Base-by-base conservation (phyloP, 1,140 invertebrate species). In the Tenebrio molitor region DNA sequence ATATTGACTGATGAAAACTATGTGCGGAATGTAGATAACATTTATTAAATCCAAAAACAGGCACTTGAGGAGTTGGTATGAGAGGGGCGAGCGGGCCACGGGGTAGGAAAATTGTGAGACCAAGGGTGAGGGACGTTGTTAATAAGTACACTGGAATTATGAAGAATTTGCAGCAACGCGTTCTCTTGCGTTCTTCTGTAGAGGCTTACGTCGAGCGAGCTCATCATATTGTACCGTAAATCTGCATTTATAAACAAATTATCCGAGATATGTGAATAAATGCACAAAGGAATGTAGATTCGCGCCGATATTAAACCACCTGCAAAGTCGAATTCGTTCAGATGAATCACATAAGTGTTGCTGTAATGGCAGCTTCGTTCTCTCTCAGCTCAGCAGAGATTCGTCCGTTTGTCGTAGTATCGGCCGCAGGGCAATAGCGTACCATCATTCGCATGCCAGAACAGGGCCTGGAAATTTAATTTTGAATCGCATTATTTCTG, bases 401-500 rank as follows among this genome's bases (percentile, higher is more conserved):
- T 58, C 50, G 50, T 29, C 50, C 50, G 50, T 58, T 58, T 58
- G 50, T 53, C 23, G 19, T 44, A 67, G 39, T 42, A 66, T 42
- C 36, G 64, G 64, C 64, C 36, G 64, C 65, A 68, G 65, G 75
- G 71, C 69, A 76, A 72, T 67, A 69, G 72, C 70, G 65, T 76
- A 44, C 73, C 73, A 77, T 77, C 73, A 75, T 77, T 77, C 76
- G 76, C 76, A 77, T 77, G 76, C 76, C 76, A 75, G 73, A 70
- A 75, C 71, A 73, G 71, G 73, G 74, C 69, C 65, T 77, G 68
- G 74, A 77, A 79, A 79, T 79, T 77, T 79, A 79, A 79, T 79
- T 79, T 77, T 76, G 77, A 79, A 79, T 79, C 77, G 76, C 77
- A 76, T 79, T 78, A 78, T 78, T 78, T 78, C 77, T 68, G 73